These are phyloP conservation scores for Macrosteles quadrilineatus DNA, from an alignment of 1,140 invertebrate species.

Conservation along the genomic window DNA sequence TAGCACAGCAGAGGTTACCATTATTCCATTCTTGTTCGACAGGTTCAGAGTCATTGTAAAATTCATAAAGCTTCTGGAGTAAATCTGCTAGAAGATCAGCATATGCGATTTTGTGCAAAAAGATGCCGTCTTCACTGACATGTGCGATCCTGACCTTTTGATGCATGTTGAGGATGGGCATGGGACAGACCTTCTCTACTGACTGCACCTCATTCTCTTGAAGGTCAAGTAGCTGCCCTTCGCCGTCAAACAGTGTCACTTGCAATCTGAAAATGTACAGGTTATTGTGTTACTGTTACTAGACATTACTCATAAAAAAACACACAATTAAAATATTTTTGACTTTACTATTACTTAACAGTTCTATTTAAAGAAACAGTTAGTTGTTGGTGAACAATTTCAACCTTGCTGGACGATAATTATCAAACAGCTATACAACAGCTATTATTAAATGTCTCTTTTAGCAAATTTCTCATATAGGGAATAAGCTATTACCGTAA, in stretches of 20 bases:
- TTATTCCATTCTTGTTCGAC: slow-evolving; percentile 40
- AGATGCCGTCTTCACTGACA: slow-evolving; percentile 57
- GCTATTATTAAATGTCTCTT: too few relatives aligned
- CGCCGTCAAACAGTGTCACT: slow-evolving; percentile 57
- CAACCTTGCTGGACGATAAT: too few relatives aligned
- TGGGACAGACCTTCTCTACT: slow-evolving; percentile 56
- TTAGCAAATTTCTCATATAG: too few relatives aligned
- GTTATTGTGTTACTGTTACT: too few relatives aligned
- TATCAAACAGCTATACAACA: too few relatives aligned
- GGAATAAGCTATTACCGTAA: too few relatives aligned
- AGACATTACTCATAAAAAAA: too few relatives aligned
- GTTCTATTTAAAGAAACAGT: too few relatives aligned
- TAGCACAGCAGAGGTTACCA: slow-evolving; percentile 59
- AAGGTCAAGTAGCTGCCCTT: slow-evolving; percentile 60
- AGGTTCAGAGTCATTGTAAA: slow-evolving; percentile 55
- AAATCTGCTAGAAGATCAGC: slow-evolving; percentile 51
- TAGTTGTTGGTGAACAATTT: too few relatives aligned
- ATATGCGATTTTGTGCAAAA: slow-evolving; percentile 58
- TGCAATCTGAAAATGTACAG: slow-evolving; percentile 59
- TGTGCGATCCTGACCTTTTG: slow-evolving; percentile 55
- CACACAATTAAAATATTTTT: too few relatives aligned
- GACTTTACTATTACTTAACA: too few relatives aligned
- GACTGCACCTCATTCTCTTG: slow-evolving; percentile 51
- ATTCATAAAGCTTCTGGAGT: slow-evolving; percentile 56
- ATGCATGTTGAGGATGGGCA: slow-evolving; percentile 57